A percentile compares a stretch with the other conserved stretches of the same genome.
phyloP scores from a whole-genome alignment of 2,797 vertebrate genomes.

The Toxotes lorentzi region DNA sequence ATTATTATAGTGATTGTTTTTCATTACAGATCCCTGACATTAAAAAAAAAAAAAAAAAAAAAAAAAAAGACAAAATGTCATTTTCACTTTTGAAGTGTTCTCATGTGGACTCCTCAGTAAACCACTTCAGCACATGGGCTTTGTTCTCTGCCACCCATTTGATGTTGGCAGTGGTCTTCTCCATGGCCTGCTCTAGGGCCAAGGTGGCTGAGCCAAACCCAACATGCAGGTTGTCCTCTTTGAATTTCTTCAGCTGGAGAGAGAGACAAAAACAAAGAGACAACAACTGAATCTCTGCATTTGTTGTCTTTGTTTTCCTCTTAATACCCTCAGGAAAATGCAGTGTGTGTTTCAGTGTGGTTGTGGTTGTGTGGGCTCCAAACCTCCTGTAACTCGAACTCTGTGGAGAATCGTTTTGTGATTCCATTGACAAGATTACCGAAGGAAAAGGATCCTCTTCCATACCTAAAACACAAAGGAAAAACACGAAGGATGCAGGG shows the following conservation, averaged over 20 bases:
- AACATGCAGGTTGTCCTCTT: constrained; percentile 81
- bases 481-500: neutral
- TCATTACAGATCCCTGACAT: constrained; percentile 27
- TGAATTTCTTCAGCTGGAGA: constrained; percentile 89
- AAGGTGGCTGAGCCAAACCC: constrained; percentile 92
- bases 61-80: neutral
- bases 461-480: constrained; percentile 84
- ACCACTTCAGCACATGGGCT: constrained; percentile 84
- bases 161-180: constrained; percentile 91
- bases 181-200: constrained; percentile 92
- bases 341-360: constrained; percentile 9
- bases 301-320: constrained; percentile 4
- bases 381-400: constrained; percentile 92
- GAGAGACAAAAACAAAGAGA: constrained; percentile 13
- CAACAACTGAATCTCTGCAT: neutral
- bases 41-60: constrained; percentile 2
- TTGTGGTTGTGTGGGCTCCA: constrained; percentile 34
- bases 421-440: constrained; percentile 84
- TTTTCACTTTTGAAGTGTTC: neutral
- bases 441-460: constrained; percentile 91
- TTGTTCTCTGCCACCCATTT: constrained; percentile 91
- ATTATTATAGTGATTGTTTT: constrained; percentile 31
- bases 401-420: constrained; percentile 87
- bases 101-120: constrained; percentile 70
- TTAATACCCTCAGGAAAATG: neutral